Conservation (phyloP, 2,888 invertebrate genomes). For the Tenodera sinensis region DNA sequence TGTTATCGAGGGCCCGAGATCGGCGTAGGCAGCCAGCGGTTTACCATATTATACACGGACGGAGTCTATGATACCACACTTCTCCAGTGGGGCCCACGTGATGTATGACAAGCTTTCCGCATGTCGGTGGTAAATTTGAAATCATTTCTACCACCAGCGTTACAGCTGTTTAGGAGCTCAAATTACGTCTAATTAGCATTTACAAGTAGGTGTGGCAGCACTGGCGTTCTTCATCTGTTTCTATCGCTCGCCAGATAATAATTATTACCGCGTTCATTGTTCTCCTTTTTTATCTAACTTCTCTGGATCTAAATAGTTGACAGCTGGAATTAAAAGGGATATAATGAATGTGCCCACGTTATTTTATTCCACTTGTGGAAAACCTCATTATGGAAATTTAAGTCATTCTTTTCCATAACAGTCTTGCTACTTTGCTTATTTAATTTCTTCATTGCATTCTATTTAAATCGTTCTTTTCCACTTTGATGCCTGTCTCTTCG, state of each 20-base stretch:
- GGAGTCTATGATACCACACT: background rate
- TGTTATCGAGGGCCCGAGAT: background rate
- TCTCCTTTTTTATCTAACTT: background rate
- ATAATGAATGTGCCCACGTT: background rate
- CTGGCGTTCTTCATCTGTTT: background rate
- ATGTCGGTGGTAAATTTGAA: background rate
- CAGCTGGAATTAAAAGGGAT: background rate
- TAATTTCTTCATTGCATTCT: background rate
- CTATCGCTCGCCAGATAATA: background rate
- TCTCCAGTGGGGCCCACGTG: background rate
- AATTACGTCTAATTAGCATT: background rate
- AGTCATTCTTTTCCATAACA: background rate
- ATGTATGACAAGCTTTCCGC: background rate
- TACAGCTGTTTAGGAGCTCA: background rate
- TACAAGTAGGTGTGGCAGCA: background rate
- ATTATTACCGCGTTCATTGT: background rate
- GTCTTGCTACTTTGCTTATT: background rate
- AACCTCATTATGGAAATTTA: background rate
- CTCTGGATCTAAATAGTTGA: background rate
- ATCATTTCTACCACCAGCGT: background rate
- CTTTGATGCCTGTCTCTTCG: background rate
- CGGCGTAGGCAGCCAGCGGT: background rate
- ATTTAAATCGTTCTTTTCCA: background rate
- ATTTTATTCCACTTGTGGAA: background rate
- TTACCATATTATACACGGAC: background rate